Conservation (phyloP, 1,140 invertebrate genomes). For the Eueides isabella region DNA sequence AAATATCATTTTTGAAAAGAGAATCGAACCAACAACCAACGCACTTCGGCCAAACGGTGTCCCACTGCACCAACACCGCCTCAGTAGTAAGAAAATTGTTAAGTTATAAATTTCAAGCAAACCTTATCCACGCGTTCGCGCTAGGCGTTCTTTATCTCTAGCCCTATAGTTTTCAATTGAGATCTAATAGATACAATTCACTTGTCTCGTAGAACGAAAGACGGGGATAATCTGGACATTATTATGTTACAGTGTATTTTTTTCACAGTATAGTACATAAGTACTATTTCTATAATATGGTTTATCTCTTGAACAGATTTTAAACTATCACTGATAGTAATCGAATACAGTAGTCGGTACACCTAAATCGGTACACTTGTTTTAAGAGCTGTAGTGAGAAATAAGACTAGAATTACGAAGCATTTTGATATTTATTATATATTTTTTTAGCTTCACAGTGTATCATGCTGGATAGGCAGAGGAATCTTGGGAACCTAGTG, state of each 20-base stretch:
- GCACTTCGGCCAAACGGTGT: too few species aligned
- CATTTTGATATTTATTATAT: too few species aligned
- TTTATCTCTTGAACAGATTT: background rate
- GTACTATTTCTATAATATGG: background rate
- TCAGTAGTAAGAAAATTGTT: background rate
- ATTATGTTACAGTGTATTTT: conserved; percentile 5
- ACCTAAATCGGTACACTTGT: background rate
- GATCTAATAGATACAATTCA: conserved; percentile 11
- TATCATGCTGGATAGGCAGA: too few species aligned
- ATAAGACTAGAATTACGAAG: too few species aligned
- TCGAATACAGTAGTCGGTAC: background rate
- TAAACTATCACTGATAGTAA: background rate
- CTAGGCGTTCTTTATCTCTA: background rate
- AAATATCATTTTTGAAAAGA: too few species aligned
- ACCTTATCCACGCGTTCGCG: background rate
- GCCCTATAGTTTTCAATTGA: conserved; percentile 8
- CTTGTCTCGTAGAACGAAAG: background rate
- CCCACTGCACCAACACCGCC: too few species aligned
- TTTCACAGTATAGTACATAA: background rate
- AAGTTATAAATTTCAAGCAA: conserved; percentile 10
- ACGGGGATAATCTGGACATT: background rate
- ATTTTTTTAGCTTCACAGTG: too few species aligned
- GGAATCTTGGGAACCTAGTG: too few species aligned
- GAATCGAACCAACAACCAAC: too few species aligned
- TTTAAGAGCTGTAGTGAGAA: too few species aligned